Conservation (phyloP, 2,888 invertebrate genomes). For the Disparrhopalites patrizii region DNA sequence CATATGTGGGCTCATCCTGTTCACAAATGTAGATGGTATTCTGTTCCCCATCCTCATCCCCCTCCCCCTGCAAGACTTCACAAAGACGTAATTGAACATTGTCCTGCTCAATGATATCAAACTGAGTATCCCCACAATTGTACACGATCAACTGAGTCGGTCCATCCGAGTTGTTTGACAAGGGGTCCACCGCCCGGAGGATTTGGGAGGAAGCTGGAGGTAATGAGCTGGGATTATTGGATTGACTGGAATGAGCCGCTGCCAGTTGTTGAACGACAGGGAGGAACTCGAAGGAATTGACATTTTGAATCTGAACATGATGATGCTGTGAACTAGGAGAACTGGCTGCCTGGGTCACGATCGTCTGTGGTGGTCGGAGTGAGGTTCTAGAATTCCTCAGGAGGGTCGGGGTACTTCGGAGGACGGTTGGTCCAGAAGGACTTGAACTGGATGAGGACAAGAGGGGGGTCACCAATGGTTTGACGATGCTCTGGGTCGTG, state of each 20-base stretch:
- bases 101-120: constrained; percentile 15
- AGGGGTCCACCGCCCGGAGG: constrained; percentile 12
- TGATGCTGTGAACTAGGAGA: neutral
- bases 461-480: constrained; percentile 6
- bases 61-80: constrained; percentile 12
- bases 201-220: constrained; percentile 15
- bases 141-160: constrained; percentile 16
- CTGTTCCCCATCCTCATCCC: neutral
- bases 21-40: constrained; percentile 26
- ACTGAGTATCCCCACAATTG: constrained; percentile 11
- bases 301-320: neutral
- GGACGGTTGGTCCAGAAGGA: neutral
- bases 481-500: constrained; percentile 24
- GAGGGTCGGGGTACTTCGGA: constrained; percentile 29
- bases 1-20: neutral
- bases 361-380: neutral
- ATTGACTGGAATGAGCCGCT: neutral
- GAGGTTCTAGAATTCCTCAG: constrained; percentile 27
- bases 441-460: neutral
- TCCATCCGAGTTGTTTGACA: neutral
- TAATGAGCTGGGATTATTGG: neutral
- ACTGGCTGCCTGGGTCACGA: neutral
- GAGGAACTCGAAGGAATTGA: neutral
- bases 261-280: neutral
- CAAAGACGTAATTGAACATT: constrained; percentile 21